Evolutionary conservation across 2,113 vertebrate genomes (phyloP).

Genomic region (Diphyllodes magnificus): DNA sequence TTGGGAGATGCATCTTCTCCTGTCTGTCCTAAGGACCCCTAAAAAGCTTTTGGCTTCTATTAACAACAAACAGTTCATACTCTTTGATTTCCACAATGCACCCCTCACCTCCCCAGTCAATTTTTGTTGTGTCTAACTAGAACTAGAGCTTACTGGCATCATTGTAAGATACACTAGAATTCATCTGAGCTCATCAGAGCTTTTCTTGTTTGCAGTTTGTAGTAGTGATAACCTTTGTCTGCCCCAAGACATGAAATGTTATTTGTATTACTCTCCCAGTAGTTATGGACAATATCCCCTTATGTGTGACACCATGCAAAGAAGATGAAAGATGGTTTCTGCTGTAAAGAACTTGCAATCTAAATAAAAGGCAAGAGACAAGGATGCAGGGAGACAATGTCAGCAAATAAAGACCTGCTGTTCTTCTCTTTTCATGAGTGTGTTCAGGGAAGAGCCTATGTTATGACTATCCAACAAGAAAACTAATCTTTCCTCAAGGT

Average conservation of each 20-base stretch:
- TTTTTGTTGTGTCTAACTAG: background rate
- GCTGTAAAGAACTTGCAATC: background rate
- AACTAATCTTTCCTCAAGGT: conserved; percentile 4
- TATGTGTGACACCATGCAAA: background rate
- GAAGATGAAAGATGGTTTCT: background rate
- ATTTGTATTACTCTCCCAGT: background rate
- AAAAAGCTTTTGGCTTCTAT: background rate
- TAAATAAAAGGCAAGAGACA: background rate
- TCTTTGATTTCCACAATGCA: background rate
- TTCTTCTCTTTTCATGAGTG: background rate
- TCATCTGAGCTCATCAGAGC: background rate
- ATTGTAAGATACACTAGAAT: background rate
- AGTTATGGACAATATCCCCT: background rate
- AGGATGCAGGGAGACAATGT: background rate
- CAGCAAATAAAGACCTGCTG: background rate
- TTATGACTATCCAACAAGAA: background rate
- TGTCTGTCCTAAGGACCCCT: background rate
- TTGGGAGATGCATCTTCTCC: background rate
- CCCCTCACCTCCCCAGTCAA: background rate
- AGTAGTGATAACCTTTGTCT: background rate
- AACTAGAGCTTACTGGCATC: background rate
- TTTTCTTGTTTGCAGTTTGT: background rate
- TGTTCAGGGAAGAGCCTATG: background rate
- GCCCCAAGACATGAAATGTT: background rate
- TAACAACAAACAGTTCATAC: background rate